Conservation (phyloP, 2,113 vertebrate species). For the Gymnobelideus leadbeateri region DNA sequence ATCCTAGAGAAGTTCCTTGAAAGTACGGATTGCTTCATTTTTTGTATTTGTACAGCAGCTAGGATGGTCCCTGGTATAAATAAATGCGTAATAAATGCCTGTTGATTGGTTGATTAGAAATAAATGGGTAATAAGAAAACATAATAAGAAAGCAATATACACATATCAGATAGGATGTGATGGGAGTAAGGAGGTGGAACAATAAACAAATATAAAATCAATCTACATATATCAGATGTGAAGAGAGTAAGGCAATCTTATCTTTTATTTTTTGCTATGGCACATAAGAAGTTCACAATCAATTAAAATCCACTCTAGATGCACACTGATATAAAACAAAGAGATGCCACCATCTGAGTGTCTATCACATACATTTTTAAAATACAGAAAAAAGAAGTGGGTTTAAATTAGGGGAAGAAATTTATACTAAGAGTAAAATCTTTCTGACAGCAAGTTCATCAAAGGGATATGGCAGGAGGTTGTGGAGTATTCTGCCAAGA, state of each 20-base stretch:
- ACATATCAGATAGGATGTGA: neutral
- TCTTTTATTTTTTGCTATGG: neutral
- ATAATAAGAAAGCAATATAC: neutral
- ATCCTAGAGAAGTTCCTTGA: neutral
- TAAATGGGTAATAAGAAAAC: neutral
- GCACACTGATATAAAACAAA: neutral
- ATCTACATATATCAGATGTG: neutral
- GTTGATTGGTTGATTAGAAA: neutral
- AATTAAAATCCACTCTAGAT: neutral
- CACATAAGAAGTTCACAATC: neutral
- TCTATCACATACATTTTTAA: neutral
- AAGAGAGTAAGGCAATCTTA: neutral
- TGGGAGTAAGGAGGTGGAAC: neutral
- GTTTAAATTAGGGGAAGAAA: neutral
- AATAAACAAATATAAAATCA: neutral
- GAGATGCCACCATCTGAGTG: neutral
- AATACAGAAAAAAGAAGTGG: neutral
- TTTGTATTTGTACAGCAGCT: neutral
- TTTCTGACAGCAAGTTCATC: conserved; percentile 11
- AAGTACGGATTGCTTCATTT: neutral
- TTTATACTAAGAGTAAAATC: neutral
- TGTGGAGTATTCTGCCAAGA: neutral
- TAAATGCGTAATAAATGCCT: neutral
- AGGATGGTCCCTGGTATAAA: neutral
- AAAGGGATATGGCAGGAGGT: neutral